A percentile compares a stretch with the other conserved stretches of the same genome.
phyloP scores from a whole-genome alignment of 2,888 invertebrate genomes.

The Meloe dianella region DNA sequence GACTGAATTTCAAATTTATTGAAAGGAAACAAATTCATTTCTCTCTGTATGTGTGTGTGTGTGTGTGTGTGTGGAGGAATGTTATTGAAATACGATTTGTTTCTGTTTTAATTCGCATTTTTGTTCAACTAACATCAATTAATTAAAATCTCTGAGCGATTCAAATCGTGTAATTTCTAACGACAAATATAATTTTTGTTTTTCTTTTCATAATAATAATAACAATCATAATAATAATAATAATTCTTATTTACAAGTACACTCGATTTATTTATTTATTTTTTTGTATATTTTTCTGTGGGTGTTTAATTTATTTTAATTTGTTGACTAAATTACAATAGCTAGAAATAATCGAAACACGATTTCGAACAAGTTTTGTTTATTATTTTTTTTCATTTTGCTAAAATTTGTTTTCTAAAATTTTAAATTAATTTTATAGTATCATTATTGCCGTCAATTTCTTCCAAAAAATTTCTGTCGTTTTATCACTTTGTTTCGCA shows the following conservation, averaged over 20 bases:
- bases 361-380: conserved; percentile 40
- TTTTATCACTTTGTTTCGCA: conserved; percentile 15
- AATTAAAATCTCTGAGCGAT: conserved; percentile 50
- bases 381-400: conserved; percentile 32
- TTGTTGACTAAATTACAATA: conserved; percentile 37
- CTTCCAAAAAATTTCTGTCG: conserved; percentile 30
- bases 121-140: conserved; percentile 46
- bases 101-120: background rate
- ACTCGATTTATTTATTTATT: conserved; percentile 38
- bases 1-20: background rate
- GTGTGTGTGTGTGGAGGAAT: too few relatives aligned
- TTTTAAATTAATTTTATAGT: conserved; percentile 18
- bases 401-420: background rate
- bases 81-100: background rate
- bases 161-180: conserved; percentile 44
- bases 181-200: conserved; percentile 41
- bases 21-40: too few relatives aligned
- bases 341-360: conserved; percentile 53
- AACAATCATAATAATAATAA: conserved; percentile 26
- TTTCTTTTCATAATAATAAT: too few relatives aligned
- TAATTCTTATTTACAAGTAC: conserved; percentile 51
- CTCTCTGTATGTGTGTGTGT: too few relatives aligned
- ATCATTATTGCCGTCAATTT: conserved; percentile 53
- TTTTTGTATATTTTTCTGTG: background rate
- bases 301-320: background rate